Conservation (phyloP, 2,797 vertebrate species). For the Enteromius afrohamiltoni region DNA sequence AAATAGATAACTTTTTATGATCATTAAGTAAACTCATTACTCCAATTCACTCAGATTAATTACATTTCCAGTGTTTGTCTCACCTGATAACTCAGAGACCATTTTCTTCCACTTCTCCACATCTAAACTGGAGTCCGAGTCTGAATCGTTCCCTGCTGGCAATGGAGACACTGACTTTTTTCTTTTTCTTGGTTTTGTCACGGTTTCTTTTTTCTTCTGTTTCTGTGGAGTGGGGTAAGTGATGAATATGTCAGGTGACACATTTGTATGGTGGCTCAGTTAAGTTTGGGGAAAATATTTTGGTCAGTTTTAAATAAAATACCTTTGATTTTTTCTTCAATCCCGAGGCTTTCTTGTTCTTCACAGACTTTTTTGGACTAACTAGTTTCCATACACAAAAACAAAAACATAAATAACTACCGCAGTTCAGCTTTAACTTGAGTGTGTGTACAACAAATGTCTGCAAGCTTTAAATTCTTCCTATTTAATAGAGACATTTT, state of each 20-base stretch:
- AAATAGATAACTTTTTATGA: not conserved
- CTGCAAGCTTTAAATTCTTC: not conserved
- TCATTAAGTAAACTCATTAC: no score
- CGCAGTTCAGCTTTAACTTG: not conserved
- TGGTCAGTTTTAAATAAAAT: not conserved
- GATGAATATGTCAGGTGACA: not conserved
- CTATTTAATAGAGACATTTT: not conserved
- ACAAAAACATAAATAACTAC: not conserved
- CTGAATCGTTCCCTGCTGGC: constrained; percentile 63
- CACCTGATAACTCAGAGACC: constrained; percentile 71
- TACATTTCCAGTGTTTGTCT: constrained; percentile 6
- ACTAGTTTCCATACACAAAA: not conserved
- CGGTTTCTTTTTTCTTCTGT: constrained; percentile 57
- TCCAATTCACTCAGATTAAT: no score
- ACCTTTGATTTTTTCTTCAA: constrained; percentile 37
- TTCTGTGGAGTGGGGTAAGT: constrained; percentile 36
- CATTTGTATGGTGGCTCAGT: not conserved
- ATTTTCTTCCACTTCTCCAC: constrained; percentile 80
- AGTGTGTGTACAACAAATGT: not conserved
- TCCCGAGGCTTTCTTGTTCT: not conserved
- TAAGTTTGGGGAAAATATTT: not conserved
- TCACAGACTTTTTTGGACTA: not conserved
- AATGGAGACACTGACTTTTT: not conserved
- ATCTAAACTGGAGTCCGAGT: constrained; percentile 82
- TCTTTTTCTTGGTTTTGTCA: constrained; percentile 4